These are phyloP conservation scores for Opisthograptis luteolata DNA, from an alignment of 2,888 invertebrate genomes.

Conservation along the genomic window DNA sequence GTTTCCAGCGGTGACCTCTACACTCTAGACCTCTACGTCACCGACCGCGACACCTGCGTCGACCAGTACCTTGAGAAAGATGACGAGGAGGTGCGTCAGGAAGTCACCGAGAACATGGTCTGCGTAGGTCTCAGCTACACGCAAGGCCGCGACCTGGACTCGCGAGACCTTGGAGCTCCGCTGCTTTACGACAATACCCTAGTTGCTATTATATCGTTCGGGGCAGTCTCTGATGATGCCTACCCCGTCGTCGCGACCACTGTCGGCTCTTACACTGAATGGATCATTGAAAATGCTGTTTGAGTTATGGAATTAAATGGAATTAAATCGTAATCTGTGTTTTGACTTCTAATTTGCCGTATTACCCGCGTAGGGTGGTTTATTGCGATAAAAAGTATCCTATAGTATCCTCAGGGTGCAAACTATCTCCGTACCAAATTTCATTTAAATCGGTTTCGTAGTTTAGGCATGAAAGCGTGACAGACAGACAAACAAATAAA, in stretches of 20 bases:
- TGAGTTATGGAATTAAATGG: too few species aligned
- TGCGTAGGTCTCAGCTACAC: constrained; percentile 48
- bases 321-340: too few species aligned
- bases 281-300: constrained; percentile 47
- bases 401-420: too few species aligned
- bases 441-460: too few species aligned
- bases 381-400: too few species aligned
- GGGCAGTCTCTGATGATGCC: constrained; percentile 58
- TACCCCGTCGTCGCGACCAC: constrained; percentile 76
- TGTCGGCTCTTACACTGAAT: constrained; percentile 54
- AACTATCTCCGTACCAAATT: too few species aligned
- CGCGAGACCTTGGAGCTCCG: constrained; percentile 71
- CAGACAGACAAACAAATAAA: too few species aligned
- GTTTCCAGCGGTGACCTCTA: constrained; percentile 20
- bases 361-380: too few species aligned
- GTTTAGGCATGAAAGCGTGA: too few species aligned
- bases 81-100: too few species aligned
- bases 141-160: constrained; percentile 43
- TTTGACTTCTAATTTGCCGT: too few species aligned
- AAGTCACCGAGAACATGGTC: constrained; percentile 52
- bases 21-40: constrained; percentile 27
- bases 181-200: constrained; percentile 55
- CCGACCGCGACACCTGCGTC: constrained; percentile 23
- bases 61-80: constrained; percentile 13
- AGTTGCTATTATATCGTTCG: constrained; percentile 75